These are phyloP conservation scores for Crioceris asparagi DNA, from an alignment of 2,888 invertebrate genomes.

Conservation along the genomic window DNA sequence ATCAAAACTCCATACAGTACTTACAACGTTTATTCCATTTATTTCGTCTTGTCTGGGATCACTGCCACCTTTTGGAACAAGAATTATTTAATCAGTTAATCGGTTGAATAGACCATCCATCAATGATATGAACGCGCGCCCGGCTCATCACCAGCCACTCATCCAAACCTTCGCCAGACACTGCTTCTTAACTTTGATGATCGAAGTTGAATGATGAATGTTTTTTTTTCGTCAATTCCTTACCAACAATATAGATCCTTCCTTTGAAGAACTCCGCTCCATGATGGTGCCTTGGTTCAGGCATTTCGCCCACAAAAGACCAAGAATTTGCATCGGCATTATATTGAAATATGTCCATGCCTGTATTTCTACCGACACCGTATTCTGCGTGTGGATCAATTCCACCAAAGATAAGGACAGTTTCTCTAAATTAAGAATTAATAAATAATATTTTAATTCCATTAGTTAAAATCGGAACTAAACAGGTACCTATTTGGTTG, in stretches of 20 bases:
- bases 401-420: constrained; percentile 58
- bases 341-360: constrained; percentile 51
- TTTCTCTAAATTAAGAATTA: too few species aligned
- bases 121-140: neutral
- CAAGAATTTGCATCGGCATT: constrained; percentile 50
- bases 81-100: neutral
- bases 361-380: constrained; percentile 46
- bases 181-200: constrained; percentile 53
- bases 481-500: too few species aligned
- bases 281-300: constrained; percentile 60
- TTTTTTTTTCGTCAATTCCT: too few species aligned
- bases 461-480: too few species aligned
- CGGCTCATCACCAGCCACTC: neutral
- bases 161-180: constrained; percentile 46
- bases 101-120: neutral
- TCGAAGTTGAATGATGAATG: constrained; percentile 57
- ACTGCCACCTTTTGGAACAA: constrained; percentile 46
- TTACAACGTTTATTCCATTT: constrained; percentile 46
- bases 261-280: constrained; percentile 52
- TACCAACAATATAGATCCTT: constrained; percentile 57
- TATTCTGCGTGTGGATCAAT: constrained; percentile 52
- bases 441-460: too few species aligned
- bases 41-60: constrained; percentile 51
- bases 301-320: constrained; percentile 57
- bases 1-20: constrained; percentile 60